Conservation (phyloP, 2,797 vertebrate genomes). For the Clarias pachynema region DNA sequence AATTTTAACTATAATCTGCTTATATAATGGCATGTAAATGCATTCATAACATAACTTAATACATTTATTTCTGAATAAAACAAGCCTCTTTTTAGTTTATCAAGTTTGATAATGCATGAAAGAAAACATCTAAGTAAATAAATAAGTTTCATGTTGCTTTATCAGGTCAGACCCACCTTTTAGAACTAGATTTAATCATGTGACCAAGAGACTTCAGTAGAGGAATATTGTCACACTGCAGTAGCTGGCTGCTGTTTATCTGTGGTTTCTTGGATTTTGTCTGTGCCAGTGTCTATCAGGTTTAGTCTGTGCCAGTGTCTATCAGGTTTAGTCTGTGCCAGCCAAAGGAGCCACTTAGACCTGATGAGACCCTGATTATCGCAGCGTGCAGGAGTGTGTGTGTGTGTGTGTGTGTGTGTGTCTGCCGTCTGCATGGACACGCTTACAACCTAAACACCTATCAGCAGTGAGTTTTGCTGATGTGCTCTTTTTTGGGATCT, state of each 20-base stretch:
- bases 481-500: conserved; percentile 52
- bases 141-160: neutral
- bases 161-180: neutral
- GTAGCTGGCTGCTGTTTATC: conserved; percentile 37
- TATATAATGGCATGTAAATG: neutral
- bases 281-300: conserved; percentile 16
- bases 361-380: conserved; percentile 71
- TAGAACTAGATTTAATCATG: neutral
- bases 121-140: neutral
- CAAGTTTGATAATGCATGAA: neutral
- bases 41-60: neutral
- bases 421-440: conserved; percentile 63
- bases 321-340: conserved; percentile 32
- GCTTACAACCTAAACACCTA: conserved; percentile 33
- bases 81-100: neutral
- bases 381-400: neutral
- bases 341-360: conserved; percentile 45
- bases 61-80: neutral
- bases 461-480: conserved; percentile 21
- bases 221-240: conserved; percentile 13
- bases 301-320: conserved; percentile 36
- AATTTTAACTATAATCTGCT: neutral
- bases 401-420: conserved; percentile 40
- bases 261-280: conserved; percentile 5
- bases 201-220: neutral